A percentile compares a stretch with the other conserved stretches of the same genome.
Conservation (phyloP, 1,140 invertebrate species). For the Achroia grisella region DNA sequence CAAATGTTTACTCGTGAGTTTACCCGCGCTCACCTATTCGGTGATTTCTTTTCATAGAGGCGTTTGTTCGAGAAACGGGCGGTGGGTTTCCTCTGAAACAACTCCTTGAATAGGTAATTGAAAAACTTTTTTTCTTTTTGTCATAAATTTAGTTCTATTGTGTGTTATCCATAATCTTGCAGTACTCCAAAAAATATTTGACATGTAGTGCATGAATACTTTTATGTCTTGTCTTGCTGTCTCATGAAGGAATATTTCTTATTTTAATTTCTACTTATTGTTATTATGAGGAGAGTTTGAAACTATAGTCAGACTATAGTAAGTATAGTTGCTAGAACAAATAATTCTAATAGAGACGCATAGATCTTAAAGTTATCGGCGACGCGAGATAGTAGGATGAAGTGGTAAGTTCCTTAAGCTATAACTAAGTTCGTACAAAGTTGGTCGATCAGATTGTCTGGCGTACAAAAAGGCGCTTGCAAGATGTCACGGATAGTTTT, state of each 20-base stretch:
- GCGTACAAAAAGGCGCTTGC: conserved; percentile 27
- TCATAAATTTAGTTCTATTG: conserved; percentile 22
- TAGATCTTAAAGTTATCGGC: conserved; percentile 23
- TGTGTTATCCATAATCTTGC: conserved; percentile 7
- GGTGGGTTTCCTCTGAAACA: conserved; percentile 47
- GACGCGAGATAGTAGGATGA: conserved; percentile 15
- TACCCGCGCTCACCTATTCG: conserved; percentile 66
- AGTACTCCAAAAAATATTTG: not conserved
- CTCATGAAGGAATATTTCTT: too few species aligned
- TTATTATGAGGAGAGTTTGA: too few species aligned
- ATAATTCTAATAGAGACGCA: conserved; percentile 16
- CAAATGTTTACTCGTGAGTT: conserved; percentile 72
- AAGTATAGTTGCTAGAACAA: too few species aligned
- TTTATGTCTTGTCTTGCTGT: too few species aligned
- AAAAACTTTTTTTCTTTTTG: conserved; percentile 49
- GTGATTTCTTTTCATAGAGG: conserved; percentile 67
- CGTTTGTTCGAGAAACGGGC: conserved; percentile 54
- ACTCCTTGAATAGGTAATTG: conserved; percentile 61
- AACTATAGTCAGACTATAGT: too few species aligned
- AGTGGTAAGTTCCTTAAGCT: conserved; percentile 31
- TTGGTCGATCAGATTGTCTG: conserved; percentile 49
- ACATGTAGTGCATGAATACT: too few species aligned
- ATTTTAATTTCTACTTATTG: too few species aligned
- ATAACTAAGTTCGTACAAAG: conserved; percentile 36
- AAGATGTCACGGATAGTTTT: conserved; percentile 32